phyloP scores from a whole-genome alignment of 2,113 vertebrate species.

The Gambusia holbrooki region DNA sequence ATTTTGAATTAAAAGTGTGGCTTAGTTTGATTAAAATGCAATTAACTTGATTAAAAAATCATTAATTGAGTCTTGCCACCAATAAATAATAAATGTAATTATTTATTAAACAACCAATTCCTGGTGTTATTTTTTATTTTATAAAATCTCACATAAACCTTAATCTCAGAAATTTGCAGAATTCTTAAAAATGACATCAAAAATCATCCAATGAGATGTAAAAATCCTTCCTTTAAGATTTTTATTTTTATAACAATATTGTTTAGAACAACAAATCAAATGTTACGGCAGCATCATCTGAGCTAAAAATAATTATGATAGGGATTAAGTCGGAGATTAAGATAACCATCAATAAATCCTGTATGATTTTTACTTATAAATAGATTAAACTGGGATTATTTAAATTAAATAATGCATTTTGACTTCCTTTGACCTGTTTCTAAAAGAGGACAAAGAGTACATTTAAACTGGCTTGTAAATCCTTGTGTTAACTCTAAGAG shows the following conservation, averaged over 20 bases:
- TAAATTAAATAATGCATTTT: neutral
- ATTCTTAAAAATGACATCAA: neutral
- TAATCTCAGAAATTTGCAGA: neutral
- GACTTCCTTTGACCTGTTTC: neutral
- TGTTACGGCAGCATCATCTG: neutral
- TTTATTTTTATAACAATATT: neutral
- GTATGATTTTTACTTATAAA: neutral
- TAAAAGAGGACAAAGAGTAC: neutral
- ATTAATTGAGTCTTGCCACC: too few relatives aligned
- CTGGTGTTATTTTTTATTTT: neutral
- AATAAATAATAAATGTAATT: too few relatives aligned
- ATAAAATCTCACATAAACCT: neutral
- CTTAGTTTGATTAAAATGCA: too few relatives aligned
- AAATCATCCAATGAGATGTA: neutral
- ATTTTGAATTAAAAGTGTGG: too few relatives aligned
- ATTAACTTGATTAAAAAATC: too few relatives aligned
- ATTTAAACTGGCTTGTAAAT: constrained; percentile 17
- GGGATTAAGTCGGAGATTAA: neutral
- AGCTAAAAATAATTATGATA: neutral
- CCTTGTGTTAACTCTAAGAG: neutral
- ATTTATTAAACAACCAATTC: neutral
- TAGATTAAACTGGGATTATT: neutral
- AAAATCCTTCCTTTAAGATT: neutral
- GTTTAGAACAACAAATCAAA: neutral
- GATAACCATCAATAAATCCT: neutral